These are phyloP conservation scores for Lytechinus variegatus DNA, from an alignment of 35 echinoderm and acorn worm genomes.

Conservation along the genomic window DNA sequence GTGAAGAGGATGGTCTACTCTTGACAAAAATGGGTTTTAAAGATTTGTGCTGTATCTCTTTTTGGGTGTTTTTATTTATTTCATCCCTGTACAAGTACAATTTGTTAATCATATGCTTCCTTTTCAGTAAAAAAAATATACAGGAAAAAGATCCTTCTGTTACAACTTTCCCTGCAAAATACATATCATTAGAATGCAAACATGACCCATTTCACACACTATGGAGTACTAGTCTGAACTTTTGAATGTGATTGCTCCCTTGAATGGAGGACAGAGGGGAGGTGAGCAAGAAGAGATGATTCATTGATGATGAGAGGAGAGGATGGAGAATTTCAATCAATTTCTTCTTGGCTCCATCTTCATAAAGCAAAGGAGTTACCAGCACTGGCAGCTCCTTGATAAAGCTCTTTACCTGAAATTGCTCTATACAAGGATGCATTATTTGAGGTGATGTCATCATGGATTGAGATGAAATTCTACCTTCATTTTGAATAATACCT, in stretches of 20 bases:
- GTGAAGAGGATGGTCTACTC: no score
- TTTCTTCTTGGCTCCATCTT: neutral
- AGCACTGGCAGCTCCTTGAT: neutral
- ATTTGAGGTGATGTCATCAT: neutral
- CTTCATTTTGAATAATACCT: neutral
- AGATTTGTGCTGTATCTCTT: no score
- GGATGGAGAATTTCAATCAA: conserved; percentile 11
- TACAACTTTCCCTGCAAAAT: no score
- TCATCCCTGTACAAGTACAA: no score
- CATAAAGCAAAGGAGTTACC: neutral
- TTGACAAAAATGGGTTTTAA: no score
- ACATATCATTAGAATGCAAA: no score
- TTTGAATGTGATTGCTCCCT: neutral
- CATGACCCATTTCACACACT: no score
- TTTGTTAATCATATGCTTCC: no score
- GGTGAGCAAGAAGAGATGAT: neutral
- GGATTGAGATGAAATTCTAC: neutral
- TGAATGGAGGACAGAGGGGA: neutral
- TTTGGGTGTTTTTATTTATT: no score
- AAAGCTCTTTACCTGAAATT: neutral
- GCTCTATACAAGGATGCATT: neutral
- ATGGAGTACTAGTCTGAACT: neutral
- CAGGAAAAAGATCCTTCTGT: no score
- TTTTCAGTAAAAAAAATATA: no score
- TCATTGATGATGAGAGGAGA: neutral